Evolutionary conservation across 1,140 invertebrate genomes (phyloP).

Genomic region (Drosophila melanica): DNA sequence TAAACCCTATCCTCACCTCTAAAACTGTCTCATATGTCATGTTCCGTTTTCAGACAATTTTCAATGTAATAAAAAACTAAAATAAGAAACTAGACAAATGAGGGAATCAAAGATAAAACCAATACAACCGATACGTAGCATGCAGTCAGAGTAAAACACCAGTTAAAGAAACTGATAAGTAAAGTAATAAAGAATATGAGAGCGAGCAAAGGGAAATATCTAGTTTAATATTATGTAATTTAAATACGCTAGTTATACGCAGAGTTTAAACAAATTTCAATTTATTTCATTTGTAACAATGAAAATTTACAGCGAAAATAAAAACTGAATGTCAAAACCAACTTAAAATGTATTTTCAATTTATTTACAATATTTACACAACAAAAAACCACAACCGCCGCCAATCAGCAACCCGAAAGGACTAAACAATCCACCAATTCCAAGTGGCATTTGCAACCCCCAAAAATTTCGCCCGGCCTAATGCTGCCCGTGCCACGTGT

Average conservation of each 20-base stretch:
- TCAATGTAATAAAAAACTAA: conserved; percentile 33
- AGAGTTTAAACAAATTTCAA: conserved; percentile 59
- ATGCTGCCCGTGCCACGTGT: conserved; percentile 27
- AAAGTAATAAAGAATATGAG: conserved; percentile 9
- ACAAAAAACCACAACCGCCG: conserved; percentile 29
- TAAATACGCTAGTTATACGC: conserved; percentile 80
- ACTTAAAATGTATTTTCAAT: conserved; percentile 15
- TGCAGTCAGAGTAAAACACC: conserved; percentile 36
- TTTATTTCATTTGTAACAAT: conserved; percentile 75
- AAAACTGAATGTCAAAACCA: conserved; percentile 78
- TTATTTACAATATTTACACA: conserved; percentile 4
- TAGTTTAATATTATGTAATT: conserved; percentile 82
- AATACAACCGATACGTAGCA: conserved; percentile 26
- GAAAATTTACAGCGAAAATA: conserved; percentile 78
- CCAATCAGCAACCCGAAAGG: conserved; percentile 29
- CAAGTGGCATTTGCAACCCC: conserved; percentile 28
- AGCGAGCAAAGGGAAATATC: conserved; percentile 60
- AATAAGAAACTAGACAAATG: conserved; percentile 64
- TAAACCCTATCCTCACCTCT: not conserved
- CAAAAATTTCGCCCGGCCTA: conserved; percentile 5
- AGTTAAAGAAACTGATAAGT: conserved; percentile 29
- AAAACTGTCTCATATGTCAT: conserved; percentile 14
- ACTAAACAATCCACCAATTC: conserved; percentile 34
- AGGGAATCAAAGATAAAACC: conserved; percentile 56
- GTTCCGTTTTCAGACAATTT: conserved; percentile 26